Conservation (phyloP, 1,140 invertebrate species). For the Palaemon carinicauda region DNA sequence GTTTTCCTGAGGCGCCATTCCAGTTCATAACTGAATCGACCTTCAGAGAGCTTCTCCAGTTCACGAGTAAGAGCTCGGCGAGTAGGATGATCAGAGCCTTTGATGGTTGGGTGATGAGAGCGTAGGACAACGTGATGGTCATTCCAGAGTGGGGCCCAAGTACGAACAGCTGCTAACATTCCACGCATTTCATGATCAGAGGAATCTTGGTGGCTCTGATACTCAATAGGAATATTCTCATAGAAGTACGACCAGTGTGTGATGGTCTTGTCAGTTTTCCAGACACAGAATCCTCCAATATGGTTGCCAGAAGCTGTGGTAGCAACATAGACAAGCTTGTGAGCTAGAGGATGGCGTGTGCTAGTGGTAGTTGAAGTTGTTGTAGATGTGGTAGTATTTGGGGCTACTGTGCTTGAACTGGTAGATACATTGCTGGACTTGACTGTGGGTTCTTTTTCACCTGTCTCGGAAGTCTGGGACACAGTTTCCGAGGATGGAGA, state of each 20-base stretch:
- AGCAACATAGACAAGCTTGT: constrained; percentile 45
- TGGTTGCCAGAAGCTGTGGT: constrained; percentile 44
- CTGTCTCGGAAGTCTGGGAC: constrained; percentile 64
- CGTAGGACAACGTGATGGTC: constrained; percentile 49
- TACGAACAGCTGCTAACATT: constrained; percentile 26
- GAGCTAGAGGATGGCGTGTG: constrained; percentile 83
- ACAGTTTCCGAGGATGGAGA: not conserved
- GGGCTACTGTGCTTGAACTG: not conserved
- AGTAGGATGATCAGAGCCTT: constrained; percentile 45
- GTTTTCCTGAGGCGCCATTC: constrained; percentile 49
- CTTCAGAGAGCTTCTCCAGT: constrained; percentile 38
- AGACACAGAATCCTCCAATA: constrained; percentile 50
- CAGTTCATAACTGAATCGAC: constrained; percentile 46
- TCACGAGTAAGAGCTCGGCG: constrained; percentile 35
- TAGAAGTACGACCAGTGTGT: constrained; percentile 51
- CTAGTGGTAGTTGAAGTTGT: constrained; percentile 87
- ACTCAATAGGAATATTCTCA: constrained; percentile 52
- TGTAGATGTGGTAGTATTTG: constrained; percentile 10
- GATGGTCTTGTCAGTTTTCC: constrained; percentile 31
- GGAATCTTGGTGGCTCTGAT: constrained; percentile 47
- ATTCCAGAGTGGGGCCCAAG: constrained; percentile 50
- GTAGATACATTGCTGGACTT: not conserved
- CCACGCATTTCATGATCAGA: constrained; percentile 51
- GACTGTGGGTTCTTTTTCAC: constrained; percentile 73
- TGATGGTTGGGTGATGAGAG: constrained; percentile 44